Evolutionary conservation across 2,113 vertebrate genomes (phyloP), one percentile per base, ranked within the genome.

Genomic region (Nettapus auritus): DNA sequence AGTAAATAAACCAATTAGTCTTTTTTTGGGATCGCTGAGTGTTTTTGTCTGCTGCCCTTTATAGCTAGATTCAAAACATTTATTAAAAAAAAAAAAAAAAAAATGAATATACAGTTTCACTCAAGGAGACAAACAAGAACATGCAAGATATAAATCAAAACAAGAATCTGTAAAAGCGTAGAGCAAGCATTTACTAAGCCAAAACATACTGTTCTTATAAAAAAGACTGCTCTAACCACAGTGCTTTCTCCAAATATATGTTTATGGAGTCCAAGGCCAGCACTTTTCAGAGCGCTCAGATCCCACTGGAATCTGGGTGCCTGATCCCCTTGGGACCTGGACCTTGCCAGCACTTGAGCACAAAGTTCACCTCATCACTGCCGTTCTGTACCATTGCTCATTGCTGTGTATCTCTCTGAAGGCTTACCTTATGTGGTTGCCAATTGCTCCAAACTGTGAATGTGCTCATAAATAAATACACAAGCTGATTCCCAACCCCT

Each of bases 141-240:
- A 69, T 13, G 7, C 42, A 84, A 50, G 56, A 78, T 57, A 88
- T 79, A 89, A 95, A 96, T 94, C 87, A 95, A 91, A 94, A 77
- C 22, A 76, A 85, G 36, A 16, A 55, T 85, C 90, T 82, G 75
- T 29, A 79, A 71, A 94, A 93, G 44, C 89, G 53, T 22, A 84
- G 76, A 82, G 73, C 76, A 90, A 93, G 86, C 53, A 62, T 25
- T 95, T 95, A 66, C 6, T 55, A 68, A 92, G 92, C 93, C 90
- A 95, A 94, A 95, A 86, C 70, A 93, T 89, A 93, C 11, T 93
- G 70, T 90, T 94, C 90, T 76, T 79, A 74, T 79, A 87, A 94
- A 94, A 73, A 86, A 57, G 44, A 38, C 83, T 90, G 55, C 40
- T 89, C 63, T 92, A 71, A 63, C 70, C 78, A 52, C 40, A 38